A percentile compares a stretch with the other conserved stretches of the same genome.
These are phyloP conservation scores for Zalophus californianus DNA, from an alignment of 2,797 vertebrate species.

Conservation along the genomic window DNA sequence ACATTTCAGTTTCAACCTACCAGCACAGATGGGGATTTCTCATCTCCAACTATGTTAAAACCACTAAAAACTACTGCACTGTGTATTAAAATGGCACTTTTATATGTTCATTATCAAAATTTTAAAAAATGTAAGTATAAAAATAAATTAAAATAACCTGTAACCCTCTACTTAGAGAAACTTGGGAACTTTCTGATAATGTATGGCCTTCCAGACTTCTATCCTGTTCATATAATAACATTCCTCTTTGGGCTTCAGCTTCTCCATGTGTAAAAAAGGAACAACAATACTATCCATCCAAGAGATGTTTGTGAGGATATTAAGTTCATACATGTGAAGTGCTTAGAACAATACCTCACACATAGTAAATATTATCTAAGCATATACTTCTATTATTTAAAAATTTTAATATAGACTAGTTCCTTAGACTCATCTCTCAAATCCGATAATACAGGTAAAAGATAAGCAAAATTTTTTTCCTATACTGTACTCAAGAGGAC, in stretches of 20 bases:
- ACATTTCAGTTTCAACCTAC: neutral
- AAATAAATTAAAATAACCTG: neutral
- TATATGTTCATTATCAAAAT: neutral
- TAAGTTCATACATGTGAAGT: neutral
- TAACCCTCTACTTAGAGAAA: neutral
- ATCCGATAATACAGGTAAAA: neutral
- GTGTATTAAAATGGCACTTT: neutral
- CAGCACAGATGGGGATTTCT: neutral
- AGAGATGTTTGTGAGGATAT: neutral
- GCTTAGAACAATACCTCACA: neutral
- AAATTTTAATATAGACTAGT: neutral
- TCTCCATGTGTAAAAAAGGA: neutral
- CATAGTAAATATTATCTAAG: neutral
- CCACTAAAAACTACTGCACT: neutral
- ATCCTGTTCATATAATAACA: neutral
- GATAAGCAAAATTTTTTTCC: neutral
- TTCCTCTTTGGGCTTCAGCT: neutral
- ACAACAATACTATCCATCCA: neutral
- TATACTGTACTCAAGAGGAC: neutral
- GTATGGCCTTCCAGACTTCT: neutral
- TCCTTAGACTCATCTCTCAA: neutral
- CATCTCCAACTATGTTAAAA: neutral
- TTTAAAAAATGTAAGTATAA: neutral
- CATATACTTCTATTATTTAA: neutral
- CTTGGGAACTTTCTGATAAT: neutral